Base-by-base conservation (phyloP, 2,797 vertebrate species). In the Martes flavigula region DNA sequence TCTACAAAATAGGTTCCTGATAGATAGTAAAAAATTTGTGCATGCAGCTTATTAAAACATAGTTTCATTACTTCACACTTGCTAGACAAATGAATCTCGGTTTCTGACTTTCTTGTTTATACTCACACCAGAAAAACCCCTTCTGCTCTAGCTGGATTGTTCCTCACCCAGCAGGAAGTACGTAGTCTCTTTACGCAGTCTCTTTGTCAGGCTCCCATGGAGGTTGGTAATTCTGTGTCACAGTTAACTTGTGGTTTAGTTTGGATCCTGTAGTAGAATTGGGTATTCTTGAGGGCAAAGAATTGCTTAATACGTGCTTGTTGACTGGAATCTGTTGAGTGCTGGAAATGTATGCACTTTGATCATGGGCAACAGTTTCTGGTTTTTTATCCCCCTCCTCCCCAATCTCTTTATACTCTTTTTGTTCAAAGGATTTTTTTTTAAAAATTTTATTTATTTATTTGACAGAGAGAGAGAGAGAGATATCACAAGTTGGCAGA, bases 361-460 rank as follows among this genome's bases (percentile, higher is more conserved):
- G 6, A 94, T 84, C 18, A 25, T 6, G 21, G 62, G 56, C 40
- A 93, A 25, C 23, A 51, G 68, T 79, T 95, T 89, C 27, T 43
- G n/a, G 68, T 78, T 54, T 64, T 86, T 66, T 64, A 17, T 17
- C 2, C 27, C 13, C 14, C 17, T 43, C 1, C 12, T 5, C 30
- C 66, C 51, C 38, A n/a, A 1, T 94, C 35, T 88, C 11, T 95
- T 82, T 84, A 12, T 78, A 83, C 40, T 87, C 70, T 73, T 56
- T 82, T 87, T 84, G n/a, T 91, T 97, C 70, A 9, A 84, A 79
- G 89, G 56, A 77, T 20, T 79, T 82, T 75, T 75, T 51, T 51
- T 5, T 0, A 3, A 48, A 51, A 15, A 51, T 51, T 51, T 51
- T 51, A 51, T 17, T 51, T 51, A 51, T 51, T 51, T 51, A 51